A percentile compares a stretch with the other conserved stretches of the same genome.
phyloP scores from a whole-genome alignment of 1,140 invertebrate species.

The Drosophila nannoptera region DNA sequence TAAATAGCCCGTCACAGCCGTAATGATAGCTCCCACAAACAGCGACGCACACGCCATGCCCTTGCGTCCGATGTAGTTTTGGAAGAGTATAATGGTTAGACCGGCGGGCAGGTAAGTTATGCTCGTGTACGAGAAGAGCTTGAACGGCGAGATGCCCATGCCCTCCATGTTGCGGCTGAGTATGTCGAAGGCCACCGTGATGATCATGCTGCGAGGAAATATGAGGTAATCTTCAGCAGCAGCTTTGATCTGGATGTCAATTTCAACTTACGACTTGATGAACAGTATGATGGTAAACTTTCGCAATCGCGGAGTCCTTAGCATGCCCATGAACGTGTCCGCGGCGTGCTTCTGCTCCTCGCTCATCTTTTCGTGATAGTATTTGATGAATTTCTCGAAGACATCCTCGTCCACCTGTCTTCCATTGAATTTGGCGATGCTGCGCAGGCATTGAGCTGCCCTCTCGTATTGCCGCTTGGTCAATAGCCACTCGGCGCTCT shows the following conservation, averaged over 20 bases:
- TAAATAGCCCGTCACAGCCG: slow-evolving; percentile 68
- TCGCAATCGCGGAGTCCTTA: slow-evolving; percentile 80
- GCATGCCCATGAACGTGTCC: slow-evolving; percentile 79
- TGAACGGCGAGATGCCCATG: slow-evolving; percentile 81
- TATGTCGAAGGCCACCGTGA: slow-evolving; percentile 83
- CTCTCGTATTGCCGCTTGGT: slow-evolving; percentile 80
- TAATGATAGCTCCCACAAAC: slow-evolving; percentile 80
- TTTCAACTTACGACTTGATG: slow-evolving; percentile 81
- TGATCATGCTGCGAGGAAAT: slow-evolving; percentile 80
- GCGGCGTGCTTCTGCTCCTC: slow-evolving; percentile 38
- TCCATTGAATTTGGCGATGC: slow-evolving; percentile 81
- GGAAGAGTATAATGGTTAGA: slow-evolving; percentile 80
- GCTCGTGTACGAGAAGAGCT: slow-evolving; percentile 81
- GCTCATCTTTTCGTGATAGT: slow-evolving; percentile 59
- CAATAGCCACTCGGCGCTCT: slow-evolving; percentile 83
- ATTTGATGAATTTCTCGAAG: slow-evolving; percentile 77
- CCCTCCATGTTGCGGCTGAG: slow-evolving; percentile 82
- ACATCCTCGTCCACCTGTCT: slow-evolving; percentile 78
- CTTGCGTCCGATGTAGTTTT: slow-evolving; percentile 82
- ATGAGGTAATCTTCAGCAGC: too few species aligned
- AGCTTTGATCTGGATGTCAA: not conserved
- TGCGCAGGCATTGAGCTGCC: slow-evolving; percentile 80
- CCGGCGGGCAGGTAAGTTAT: slow-evolving; percentile 81
- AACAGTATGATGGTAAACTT: slow-evolving; percentile 81
- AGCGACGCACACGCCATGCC: slow-evolving; percentile 81